Evolutionary conservation across 2,797 vertebrate species (phyloP).

Genomic region (Pachyuromys duprasi): DNA sequence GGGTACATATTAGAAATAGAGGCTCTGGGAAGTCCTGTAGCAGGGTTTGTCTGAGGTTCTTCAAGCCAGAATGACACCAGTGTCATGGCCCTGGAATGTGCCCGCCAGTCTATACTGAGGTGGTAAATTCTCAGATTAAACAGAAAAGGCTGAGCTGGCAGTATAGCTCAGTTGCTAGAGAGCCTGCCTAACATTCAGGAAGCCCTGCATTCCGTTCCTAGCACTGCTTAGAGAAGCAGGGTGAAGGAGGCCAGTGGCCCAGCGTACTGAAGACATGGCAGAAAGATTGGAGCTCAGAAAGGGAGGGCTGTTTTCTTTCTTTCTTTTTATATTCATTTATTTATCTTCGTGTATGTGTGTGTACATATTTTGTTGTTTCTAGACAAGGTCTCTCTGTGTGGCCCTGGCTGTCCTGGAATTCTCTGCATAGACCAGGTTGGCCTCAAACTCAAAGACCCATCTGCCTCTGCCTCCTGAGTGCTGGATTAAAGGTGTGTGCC

Average conservation of each 20-base stretch:
- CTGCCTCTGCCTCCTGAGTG: background rate
- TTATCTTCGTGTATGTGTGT: background rate
- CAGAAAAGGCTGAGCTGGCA: background rate
- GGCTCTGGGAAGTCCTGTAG: background rate
- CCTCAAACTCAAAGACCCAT: background rate
- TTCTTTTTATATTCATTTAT: background rate
- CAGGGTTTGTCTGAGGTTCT: background rate
- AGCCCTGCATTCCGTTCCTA: background rate
- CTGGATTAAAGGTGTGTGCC: background rate
- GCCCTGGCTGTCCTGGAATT: background rate
- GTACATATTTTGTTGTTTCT: background rate
- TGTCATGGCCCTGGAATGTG: background rate
- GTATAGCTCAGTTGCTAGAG: background rate
- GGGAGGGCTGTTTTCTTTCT: background rate
- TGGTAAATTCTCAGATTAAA: background rate
- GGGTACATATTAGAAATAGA: background rate
- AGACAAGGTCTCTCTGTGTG: background rate
- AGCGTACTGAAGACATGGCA: background rate
- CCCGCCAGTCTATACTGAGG: background rate
- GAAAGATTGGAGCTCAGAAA: background rate
- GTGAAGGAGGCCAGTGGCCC: background rate
- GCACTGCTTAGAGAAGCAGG: background rate
- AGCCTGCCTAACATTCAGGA: background rate
- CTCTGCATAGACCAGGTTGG: background rate
- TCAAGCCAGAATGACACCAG: background rate